Evolutionary conservation across 2,113 vertebrate species (phyloP).

Genomic region (Neodon shergylaensis): DNA sequence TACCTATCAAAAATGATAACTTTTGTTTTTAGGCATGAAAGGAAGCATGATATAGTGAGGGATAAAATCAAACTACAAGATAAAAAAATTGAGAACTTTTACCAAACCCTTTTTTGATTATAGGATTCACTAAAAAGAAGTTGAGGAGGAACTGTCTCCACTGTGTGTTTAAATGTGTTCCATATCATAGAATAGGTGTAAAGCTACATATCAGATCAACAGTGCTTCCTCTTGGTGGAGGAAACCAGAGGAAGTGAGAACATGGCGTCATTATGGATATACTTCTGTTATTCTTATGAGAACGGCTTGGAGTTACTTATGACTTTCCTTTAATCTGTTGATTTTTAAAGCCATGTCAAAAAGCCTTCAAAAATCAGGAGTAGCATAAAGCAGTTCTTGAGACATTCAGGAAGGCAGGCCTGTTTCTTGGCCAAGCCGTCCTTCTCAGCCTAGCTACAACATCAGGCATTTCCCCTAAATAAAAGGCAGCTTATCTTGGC

Average conservation of each 20-base stretch:
- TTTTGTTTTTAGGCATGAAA: constrained; percentile 27
- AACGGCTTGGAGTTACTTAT: not conserved
- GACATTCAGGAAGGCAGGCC: not conserved
- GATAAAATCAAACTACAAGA: constrained; percentile 43
- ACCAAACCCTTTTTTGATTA: constrained; percentile 7
- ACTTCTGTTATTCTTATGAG: constrained; percentile 49
- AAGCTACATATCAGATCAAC: constrained; percentile 30
- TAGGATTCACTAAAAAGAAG: constrained; percentile 35
- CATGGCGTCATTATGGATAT: not conserved
- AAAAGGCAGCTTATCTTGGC: not conserved
- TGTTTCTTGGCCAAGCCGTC: constrained; percentile 31
- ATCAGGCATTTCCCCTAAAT: not conserved
- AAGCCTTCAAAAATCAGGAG: constrained; percentile 14
- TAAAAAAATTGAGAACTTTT: constrained; percentile 9
- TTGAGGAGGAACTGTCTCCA: not conserved
- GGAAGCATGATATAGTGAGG: not conserved
- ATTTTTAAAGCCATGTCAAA: constrained; percentile 34
- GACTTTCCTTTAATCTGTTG: not conserved
- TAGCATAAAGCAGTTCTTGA: constrained; percentile 28
- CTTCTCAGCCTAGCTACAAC: not conserved
- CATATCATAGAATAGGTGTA: constrained; percentile 19
- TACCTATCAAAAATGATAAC: not conserved
- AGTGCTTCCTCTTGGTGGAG: not conserved
- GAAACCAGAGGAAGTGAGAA: constrained; percentile 27
- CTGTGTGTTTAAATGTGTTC: not conserved